These are phyloP conservation scores for Bibio marci DNA, from an alignment of 2,888 invertebrate species.

Conservation along the genomic window DNA sequence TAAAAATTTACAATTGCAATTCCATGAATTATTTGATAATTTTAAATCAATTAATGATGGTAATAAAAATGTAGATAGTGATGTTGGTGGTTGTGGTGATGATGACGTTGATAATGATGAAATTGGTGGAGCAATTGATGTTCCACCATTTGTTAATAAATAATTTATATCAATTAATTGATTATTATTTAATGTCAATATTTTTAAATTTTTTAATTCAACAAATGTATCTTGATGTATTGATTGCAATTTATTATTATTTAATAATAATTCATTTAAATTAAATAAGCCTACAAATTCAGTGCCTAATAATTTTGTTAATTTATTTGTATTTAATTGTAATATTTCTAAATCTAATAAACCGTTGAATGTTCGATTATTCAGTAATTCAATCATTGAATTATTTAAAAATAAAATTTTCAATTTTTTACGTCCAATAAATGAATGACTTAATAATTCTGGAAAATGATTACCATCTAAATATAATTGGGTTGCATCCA, in stretches of 20 bases:
- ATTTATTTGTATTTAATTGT: slow-evolving; percentile 73
- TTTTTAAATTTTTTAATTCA: slow-evolving; percentile 65
- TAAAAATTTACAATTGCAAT: slow-evolving; percentile 72
- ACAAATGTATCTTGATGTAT: slow-evolving; percentile 76
- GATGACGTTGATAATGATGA: slow-evolving; percentile 19
- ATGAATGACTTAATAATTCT: slow-evolving; percentile 73
- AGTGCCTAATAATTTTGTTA: slow-evolving; percentile 63
- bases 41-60: slow-evolving; percentile 40
- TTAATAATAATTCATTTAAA: slow-evolving; percentile 71
- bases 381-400: slow-evolving; percentile 66
- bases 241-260: slow-evolving; percentile 64
- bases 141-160: slow-evolving; percentile 70
- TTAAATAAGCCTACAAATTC: slow-evolving; percentile 70
- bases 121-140: no score
- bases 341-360: slow-evolving; percentile 60
- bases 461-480: slow-evolving; percentile 82
- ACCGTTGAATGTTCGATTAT: slow-evolving; percentile 84
- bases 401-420: slow-evolving; percentile 76
- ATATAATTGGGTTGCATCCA: slow-evolving; percentile 90
- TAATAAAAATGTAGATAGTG: no score
- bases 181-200: slow-evolving; percentile 71
- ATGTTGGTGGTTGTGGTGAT: no score
- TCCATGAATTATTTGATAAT: slow-evolving; percentile 68
- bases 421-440: slow-evolving; percentile 84
- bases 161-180: slow-evolving; percentile 53